phyloP scores from a whole-genome alignment of 1,140 invertebrate genomes.

The Trichonephila clavata region DNA sequence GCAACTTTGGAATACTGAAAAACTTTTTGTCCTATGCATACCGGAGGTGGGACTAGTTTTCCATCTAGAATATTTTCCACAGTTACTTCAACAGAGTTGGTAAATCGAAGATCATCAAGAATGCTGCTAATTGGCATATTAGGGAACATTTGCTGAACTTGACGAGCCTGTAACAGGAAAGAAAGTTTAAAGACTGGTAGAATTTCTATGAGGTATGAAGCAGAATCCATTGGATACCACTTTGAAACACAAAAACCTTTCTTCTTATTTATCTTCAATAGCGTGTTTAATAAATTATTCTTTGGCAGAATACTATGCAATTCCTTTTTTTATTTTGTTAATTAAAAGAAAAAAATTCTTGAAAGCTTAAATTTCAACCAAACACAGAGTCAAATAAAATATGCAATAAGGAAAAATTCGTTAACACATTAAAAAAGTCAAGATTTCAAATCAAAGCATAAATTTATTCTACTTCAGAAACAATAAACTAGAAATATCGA shows the following conservation, averaged over 20 bases:
- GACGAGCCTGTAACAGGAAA: constrained; percentile 80
- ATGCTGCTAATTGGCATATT: constrained; percentile 86
- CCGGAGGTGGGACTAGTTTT: constrained; percentile 83
- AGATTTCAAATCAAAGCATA: too few relatives aligned
- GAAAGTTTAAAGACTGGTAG: neutral
- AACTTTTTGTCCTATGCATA: neutral
- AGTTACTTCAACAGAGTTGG: constrained; percentile 89
- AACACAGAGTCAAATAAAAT: too few relatives aligned
- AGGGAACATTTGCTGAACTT: constrained; percentile 91
- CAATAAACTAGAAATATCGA: too few relatives aligned
- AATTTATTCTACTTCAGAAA: too few relatives aligned
- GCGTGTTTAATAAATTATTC: too few relatives aligned
- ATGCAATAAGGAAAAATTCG: too few relatives aligned
- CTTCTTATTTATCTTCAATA: neutral
- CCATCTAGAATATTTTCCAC: constrained; percentile 93
- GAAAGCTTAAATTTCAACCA: too few relatives aligned
- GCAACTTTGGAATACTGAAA: too few relatives aligned
- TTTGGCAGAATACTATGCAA: too few relatives aligned
- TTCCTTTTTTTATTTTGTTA: too few relatives aligned
- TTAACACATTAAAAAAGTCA: too few relatives aligned
- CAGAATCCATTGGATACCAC: neutral
- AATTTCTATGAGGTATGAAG: neutral
- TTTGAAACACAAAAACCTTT: neutral
- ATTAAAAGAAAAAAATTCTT: too few relatives aligned
- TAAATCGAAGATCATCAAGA: constrained; percentile 87